These are phyloP conservation scores for Syrrhaptes paradoxus DNA, from an alignment of 2,113 vertebrate genomes.

Conservation along the genomic window DNA sequence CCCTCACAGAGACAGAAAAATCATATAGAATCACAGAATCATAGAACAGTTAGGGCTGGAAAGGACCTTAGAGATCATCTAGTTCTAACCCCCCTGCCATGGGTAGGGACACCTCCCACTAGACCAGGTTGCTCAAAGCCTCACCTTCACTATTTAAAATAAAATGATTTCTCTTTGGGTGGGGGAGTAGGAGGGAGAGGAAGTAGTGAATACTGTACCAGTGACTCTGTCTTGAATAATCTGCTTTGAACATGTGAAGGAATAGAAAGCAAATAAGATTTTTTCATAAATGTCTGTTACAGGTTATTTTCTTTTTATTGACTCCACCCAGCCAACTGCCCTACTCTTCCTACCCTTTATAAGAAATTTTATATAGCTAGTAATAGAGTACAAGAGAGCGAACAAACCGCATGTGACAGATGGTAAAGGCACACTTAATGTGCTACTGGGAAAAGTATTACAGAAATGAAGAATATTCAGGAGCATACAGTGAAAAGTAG, in stretches of 20 bases:
- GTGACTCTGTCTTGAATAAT: neutral
- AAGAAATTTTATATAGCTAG: neutral
- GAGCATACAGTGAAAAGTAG: neutral
- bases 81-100: too few species aligned
- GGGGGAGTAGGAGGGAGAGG: too few species aligned
- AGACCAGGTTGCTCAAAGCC: too few species aligned
- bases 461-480: slow-evolving; percentile 4
- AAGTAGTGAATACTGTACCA: neutral
- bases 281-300: neutral
- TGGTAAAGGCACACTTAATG: neutral
- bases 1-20: neutral
- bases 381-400: neutral
- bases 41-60: too few species aligned
- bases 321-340: neutral
- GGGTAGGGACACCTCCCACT: too few species aligned
- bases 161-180: neutral
- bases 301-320: neutral
- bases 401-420: neutral
- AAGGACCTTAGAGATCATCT: too few species aligned
- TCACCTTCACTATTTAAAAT: neutral
- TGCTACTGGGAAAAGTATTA: slow-evolving; percentile 3
- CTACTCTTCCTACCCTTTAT: neutral
- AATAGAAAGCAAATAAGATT: neutral
- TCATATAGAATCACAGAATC: neutral
- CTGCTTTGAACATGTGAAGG: neutral